Percentiles rank a stretch among this genome's conserved stretches.
Evolutionary conservation across 2,888 invertebrate genomes (phyloP).

Genomic region (Candidula unifasciata): DNA sequence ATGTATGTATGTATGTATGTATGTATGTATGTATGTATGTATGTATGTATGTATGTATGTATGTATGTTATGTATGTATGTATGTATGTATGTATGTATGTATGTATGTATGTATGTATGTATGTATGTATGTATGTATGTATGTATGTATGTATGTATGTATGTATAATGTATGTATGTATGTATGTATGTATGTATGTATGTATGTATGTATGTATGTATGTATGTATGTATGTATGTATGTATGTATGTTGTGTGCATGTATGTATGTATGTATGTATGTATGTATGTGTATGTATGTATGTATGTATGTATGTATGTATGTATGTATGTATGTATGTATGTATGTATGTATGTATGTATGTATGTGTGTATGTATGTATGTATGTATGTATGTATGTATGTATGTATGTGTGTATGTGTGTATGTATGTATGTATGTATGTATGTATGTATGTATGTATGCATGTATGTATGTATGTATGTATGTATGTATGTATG

Average conservation of each 20-base stretch:
- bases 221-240: too few relatives aligned
- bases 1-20: not conserved
- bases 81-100: not conserved
- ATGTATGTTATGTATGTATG: too few relatives aligned
- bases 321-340: not conserved
- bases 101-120: conserved; percentile 6
- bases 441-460: too few relatives aligned
- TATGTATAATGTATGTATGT: too few relatives aligned
- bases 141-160: conserved; percentile 18
- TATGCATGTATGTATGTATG: too few relatives aligned
- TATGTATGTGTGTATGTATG: not conserved
- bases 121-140: not conserved
- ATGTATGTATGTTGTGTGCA: not conserved
- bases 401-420: too few relatives aligned
- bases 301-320: conserved; percentile 21
- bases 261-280: conserved; percentile 32
- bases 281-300: conserved; percentile 26
- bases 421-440: too few relatives aligned
- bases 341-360: not conserved
- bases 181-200: too few relatives aligned
- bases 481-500: too few relatives aligned
- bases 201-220: too few relatives aligned
- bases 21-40: not conserved
- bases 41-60: not conserved
- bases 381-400: not conserved